These are phyloP conservation scores for Rhabdomys dilectus DNA, from an alignment of 2,113 vertebrate genomes.

Conservation along the genomic window DNA sequence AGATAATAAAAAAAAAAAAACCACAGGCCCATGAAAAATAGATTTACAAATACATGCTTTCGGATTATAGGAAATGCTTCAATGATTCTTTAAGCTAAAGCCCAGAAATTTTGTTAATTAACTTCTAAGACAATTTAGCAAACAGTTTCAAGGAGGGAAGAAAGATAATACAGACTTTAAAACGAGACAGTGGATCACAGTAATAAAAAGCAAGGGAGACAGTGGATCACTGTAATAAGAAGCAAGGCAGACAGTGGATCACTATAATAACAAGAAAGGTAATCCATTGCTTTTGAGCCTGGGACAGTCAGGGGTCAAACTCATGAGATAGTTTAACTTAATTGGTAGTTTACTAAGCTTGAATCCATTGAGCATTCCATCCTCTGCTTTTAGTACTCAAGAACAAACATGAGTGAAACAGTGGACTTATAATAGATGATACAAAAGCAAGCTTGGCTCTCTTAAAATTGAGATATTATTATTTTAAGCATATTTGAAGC, in stretches of 20 bases:
- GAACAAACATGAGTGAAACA: background rate
- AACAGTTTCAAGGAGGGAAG: background rate
- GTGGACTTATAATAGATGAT: background rate
- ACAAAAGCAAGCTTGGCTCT: background rate
- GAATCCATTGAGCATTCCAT: rapidly evolving
- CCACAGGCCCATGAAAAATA: background rate
- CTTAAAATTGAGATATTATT: background rate
- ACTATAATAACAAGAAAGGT: background rate
- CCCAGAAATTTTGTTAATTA: background rate
- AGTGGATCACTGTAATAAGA: background rate
- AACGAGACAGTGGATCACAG: background rate
- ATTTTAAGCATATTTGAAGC: background rate
- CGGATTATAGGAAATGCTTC: background rate
- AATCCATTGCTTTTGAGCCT: background rate
- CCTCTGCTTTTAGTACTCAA: background rate
- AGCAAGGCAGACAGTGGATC: background rate
- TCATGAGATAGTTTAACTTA: background rate
- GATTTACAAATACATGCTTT: background rate
- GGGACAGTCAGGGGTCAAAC: background rate
- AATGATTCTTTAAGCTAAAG: background rate
- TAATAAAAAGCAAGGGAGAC: background rate
- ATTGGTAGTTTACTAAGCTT: background rate
- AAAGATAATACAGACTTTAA: background rate
- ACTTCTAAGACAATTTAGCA: background rate
- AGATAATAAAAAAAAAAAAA: background rate